Conservation (phyloP, 2,797 vertebrate genomes). For the Periophthalmus magnuspinnatus region DNA sequence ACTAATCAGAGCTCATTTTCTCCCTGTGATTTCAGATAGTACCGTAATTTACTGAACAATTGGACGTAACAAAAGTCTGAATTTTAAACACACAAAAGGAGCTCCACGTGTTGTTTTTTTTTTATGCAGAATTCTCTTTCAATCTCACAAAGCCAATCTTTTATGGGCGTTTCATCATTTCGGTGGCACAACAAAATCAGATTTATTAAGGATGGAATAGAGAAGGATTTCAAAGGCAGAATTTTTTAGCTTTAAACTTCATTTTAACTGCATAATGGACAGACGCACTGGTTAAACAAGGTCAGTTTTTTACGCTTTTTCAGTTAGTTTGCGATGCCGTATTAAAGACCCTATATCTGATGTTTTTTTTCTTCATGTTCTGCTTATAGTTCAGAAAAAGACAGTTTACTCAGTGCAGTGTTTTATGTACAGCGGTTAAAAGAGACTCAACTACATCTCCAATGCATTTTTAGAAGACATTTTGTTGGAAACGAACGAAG, state of each 20-base stretch:
- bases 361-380: no score
- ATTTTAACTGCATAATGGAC: background rate
- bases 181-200: background rate
- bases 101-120: background rate
- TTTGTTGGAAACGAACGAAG: no score
- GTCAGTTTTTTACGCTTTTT: background rate
- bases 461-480: no score
- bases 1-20: constrained; percentile 2
- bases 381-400: no score
- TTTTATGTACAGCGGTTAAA: no score
- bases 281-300: background rate
- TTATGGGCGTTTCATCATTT: constrained; percentile 5
- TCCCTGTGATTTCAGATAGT: constrained; percentile 1
- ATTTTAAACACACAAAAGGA: background rate
- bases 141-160: background rate
- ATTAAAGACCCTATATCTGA: no score
- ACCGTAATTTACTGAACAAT: background rate
- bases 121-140: constrained; percentile 7
- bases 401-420: no score
- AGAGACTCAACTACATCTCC: no score
- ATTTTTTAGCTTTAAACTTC: background rate
- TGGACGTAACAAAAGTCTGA: background rate
- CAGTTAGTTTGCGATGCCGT: no score
- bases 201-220: background rate
- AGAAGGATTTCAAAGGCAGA: background rate